Conservation (phyloP, 2,113 vertebrate genomes). For the Xiphorhynchus elegans region DNA sequence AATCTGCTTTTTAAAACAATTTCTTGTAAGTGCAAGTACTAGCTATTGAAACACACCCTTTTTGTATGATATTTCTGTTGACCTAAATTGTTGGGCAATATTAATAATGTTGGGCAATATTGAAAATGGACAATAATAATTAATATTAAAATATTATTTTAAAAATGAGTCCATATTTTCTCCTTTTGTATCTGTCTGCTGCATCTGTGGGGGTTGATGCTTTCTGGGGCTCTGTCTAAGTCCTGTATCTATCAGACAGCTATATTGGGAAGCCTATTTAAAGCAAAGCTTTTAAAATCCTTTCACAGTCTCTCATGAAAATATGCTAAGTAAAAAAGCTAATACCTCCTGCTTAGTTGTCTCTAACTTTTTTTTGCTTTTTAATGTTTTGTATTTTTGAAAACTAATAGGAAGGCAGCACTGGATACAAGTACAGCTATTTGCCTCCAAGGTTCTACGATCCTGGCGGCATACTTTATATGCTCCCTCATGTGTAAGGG, state of each 20-base stretch:
- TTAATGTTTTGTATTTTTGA: neutral
- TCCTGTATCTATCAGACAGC: neutral
- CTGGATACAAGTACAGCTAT: neutral
- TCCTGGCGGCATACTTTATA: neutral
- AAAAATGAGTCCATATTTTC: no score
- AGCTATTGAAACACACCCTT: neutral
- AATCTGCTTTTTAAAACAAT: neutral
- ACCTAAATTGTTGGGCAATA: neutral
- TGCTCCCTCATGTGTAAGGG: neutral
- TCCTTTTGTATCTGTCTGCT: neutral
- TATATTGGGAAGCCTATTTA: neutral
- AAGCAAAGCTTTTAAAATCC: neutral
- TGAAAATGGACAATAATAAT: no score
- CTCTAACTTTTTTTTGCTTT: neutral
- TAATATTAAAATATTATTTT: no score
- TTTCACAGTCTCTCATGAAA: neutral
- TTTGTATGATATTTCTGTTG: neutral
- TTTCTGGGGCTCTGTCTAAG: neutral
- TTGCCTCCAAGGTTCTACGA: neutral
- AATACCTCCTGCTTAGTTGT: neutral
- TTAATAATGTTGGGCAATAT: neutral
- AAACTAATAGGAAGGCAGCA: neutral
- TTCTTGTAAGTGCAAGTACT: neutral
- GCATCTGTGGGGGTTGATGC: fast-evolving
- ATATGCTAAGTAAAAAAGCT: neutral